Base-by-base conservation (phyloP, 2,797 vertebrate genomes). In the Melanotaenia pygmaea region DNA sequence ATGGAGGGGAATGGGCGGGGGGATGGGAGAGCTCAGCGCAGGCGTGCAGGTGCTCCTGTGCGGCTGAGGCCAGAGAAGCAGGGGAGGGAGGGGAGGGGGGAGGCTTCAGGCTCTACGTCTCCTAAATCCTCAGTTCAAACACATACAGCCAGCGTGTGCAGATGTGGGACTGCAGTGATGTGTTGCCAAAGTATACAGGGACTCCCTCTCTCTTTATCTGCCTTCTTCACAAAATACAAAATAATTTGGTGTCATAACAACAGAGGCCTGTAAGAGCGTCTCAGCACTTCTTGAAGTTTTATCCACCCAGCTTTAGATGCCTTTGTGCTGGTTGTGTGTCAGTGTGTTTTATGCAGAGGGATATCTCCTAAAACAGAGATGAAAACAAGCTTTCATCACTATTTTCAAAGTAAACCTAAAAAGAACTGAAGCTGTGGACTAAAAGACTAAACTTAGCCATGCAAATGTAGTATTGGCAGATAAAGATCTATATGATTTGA, bases 31-130 rank as follows among this genome's bases (percentile, higher is more conserved):
- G 88, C 24, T 89, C 86, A 77, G 91, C 89, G 86, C 93, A 94
- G 85, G 91, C 93, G 92, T 93, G 89, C 86, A 91, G 85, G 90
- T 92, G 90, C 81, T 89, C 80, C 79, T 59, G 67, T 82, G 77
- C 80, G 70, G 72, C 59, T 79, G 79, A 81, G 77, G 80, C 78
- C 79, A 72, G 74, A 74, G 80, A 53, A 64, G 59, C 43, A 59
- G 38, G 59, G 68, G 79, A 67, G 60, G 22, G 72, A 64, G 38
- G 30, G 26, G 43, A 16, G 59, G 26, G 64, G 61, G 65, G 26
- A 3, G 58, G 57, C 81, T 77, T 35, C 32, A 24, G 76, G 71
- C 62, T 62, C 59, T 66, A 71, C 66, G 84, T 79, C 82, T 66
- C 67, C 71, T 62, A 70, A 79, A 70, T 67, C 73, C 67, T 67